phyloP scores from a whole-genome alignment of 2,888 invertebrate species.

The Pseudanteris insignis region DNA sequence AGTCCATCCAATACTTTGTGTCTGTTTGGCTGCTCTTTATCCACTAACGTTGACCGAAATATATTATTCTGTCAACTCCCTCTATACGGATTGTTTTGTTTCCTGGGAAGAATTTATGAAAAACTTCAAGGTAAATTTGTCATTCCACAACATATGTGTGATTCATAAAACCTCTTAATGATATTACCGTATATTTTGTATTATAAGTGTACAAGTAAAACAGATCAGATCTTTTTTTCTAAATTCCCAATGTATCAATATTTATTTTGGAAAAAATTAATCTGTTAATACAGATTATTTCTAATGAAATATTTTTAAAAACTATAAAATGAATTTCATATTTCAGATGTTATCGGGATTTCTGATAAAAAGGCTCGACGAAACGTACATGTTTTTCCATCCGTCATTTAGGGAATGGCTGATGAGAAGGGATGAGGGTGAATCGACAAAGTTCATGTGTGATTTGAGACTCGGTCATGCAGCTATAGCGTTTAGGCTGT shows the following conservation, averaged over 20 bases:
- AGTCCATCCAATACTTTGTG: slow-evolving; percentile 86
- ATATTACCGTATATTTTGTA: no score
- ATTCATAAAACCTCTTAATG: neutral
- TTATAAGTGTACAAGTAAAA: no score
- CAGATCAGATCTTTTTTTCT: neutral
- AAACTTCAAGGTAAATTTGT: slow-evolving; percentile 78
- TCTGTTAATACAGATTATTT: no score
- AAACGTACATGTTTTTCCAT: slow-evolving; percentile 97
- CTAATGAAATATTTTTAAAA: no score
- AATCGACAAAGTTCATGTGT: slow-evolving; percentile 91
- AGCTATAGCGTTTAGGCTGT: slow-evolving; percentile 88
- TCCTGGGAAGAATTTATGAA: slow-evolving; percentile 92
- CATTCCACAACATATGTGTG: neutral
- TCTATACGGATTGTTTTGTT: slow-evolving; percentile 80
- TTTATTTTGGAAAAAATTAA: no score
- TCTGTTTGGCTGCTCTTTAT: slow-evolving; percentile 89
- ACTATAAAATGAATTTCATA: no score
- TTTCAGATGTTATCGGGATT: slow-evolving; percentile 80
- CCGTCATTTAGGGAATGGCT: slow-evolving; percentile 98
- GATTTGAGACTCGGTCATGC: slow-evolving; percentile 92
- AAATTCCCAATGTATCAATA: neutral
- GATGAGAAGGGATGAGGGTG: slow-evolving; percentile 84
- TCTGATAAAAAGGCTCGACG: slow-evolving; percentile 88
- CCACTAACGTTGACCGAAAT: slow-evolving; percentile 91
- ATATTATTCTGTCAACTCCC: slow-evolving; percentile 90